phyloP scores from a whole-genome alignment of 2,888 invertebrate genomes.

The Gasteruption jaculator region DNA sequence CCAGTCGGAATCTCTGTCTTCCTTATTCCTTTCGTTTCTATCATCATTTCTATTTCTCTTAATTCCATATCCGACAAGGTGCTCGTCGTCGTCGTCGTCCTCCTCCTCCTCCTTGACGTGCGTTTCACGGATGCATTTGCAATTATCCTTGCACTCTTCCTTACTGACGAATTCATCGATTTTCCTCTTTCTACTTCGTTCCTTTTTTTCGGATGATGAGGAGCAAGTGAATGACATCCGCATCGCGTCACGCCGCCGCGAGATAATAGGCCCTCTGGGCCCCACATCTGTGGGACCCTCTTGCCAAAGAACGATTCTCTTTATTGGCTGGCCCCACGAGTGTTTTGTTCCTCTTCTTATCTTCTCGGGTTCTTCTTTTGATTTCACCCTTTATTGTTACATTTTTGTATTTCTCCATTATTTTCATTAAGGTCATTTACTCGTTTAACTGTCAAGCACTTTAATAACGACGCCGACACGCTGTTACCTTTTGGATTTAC shows the following conservation, averaged over 20 bases:
- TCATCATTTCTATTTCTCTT: slow-evolving; percentile 28
- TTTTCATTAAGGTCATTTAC: too few relatives aligned
- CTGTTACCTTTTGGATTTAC: slow-evolving; percentile 5
- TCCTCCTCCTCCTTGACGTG: too few relatives aligned
- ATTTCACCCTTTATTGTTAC: too few relatives aligned
- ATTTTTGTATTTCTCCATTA: too few relatives aligned
- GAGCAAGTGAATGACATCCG: slow-evolving; percentile 48
- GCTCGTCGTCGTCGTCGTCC: neutral
- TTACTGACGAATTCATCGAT: neutral
- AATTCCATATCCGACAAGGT: slow-evolving; percentile 1
- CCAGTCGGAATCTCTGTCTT: too few relatives aligned
- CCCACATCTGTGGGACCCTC: slow-evolving; percentile 47
- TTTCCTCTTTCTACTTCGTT: slow-evolving; percentile 16
- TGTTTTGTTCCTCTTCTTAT: too few relatives aligned
- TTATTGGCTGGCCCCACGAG: too few relatives aligned
- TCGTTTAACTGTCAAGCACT: slow-evolving; percentile 9
- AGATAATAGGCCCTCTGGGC: slow-evolving; percentile 43
- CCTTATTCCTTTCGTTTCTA: too few relatives aligned
- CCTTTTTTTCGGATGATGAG: slow-evolving; percentile 33
- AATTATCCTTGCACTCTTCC: too few relatives aligned
- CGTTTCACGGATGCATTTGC: too few relatives aligned
- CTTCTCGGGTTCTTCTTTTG: too few relatives aligned
- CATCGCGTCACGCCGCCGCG: slow-evolving; percentile 52
- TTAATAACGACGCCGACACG: slow-evolving; percentile 8
- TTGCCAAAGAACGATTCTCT: slow-evolving; percentile 24